Evolutionary conservation across 2,113 vertebrate species (phyloP).

Genomic region (Acrocephalus arundinaceus): DNA sequence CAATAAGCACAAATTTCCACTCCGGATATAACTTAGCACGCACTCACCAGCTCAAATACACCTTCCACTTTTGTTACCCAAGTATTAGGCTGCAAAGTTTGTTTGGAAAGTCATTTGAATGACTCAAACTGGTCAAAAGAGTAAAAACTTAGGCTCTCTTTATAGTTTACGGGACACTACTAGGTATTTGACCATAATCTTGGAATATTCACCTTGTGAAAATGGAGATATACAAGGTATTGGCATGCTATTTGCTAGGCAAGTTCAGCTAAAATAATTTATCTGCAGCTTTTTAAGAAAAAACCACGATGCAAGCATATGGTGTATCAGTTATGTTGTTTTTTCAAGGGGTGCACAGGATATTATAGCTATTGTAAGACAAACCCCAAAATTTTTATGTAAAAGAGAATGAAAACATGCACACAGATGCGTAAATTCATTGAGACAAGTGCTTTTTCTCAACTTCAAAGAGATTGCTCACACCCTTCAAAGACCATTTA

Average conservation of each 20-base stretch:
- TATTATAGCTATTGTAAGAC: background rate
- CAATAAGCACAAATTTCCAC: background rate
- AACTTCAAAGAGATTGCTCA: background rate
- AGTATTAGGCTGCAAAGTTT: background rate
- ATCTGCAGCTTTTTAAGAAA: background rate
- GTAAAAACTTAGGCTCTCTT: background rate
- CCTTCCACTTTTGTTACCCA: background rate
- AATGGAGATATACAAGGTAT: background rate
- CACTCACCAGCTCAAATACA: background rate
- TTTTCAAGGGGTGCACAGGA: background rate
- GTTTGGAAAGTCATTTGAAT: background rate
- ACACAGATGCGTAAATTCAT: background rate
- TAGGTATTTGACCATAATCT: background rate
- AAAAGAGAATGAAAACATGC: background rate
- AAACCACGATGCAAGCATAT: rapidly evolving
- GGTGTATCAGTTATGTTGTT: rapidly evolving
- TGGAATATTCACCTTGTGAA: background rate
- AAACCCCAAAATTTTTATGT: background rate
- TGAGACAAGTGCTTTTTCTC: background rate
- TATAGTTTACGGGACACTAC: background rate
- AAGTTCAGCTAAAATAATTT: background rate
- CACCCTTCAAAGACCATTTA: background rate
- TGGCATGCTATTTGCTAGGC: background rate
- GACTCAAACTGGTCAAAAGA: background rate
- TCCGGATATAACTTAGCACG: rapidly evolving